Base-by-base conservation (phyloP, 2,113 vertebrate genomes). In the Fukomys damarensis region DNA sequence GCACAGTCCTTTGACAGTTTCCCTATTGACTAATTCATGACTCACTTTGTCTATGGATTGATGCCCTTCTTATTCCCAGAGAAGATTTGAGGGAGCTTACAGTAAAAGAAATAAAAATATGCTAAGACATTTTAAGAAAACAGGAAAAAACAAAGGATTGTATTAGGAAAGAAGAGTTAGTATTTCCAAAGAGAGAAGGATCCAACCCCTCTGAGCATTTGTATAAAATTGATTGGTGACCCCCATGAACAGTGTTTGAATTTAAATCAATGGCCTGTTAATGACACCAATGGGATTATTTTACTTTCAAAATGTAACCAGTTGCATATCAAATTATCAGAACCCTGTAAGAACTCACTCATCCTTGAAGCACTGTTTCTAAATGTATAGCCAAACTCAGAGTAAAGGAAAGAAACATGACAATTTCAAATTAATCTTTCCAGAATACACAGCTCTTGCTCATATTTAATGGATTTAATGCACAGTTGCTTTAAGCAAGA, bases 401-500 rank as follows among this genome's bases (percentile, higher is more conserved):
- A 97, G 83, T 82, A 95, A 61, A 97, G 28, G 93, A 94, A 95
- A 86, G 86, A 86, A 95, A 95, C 65, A 65, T 86, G 84, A 96
- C 72, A 89, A 96, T 96, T 96, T 94, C 89, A 97, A 94, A 96
- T 96, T 96, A 96, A 96, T 95, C 91, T 96, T 94, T 90, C 86
- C 84, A 87, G 63, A 93, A 92, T 96, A 89, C 92, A 93, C 35
- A 32, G 86, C 20, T 35, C 96, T 96, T 93, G 89, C 96, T 80
- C 72, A 83, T 94, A 95, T 93, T 96, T 97, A 97, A 92, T 96
- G 66, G 92, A 93, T 96, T 97, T 94, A 95, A 95, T 92, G 63
- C 88, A 92, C 17, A 95, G 84, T 68, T 7, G 30, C 93, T 96
- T 72, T 97, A 91, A 97, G 95, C 97, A 97, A 96, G 95, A 92